phyloP scores from a whole-genome alignment of 1,140 invertebrate species.

The Conopomorpha cramerella region DNA sequence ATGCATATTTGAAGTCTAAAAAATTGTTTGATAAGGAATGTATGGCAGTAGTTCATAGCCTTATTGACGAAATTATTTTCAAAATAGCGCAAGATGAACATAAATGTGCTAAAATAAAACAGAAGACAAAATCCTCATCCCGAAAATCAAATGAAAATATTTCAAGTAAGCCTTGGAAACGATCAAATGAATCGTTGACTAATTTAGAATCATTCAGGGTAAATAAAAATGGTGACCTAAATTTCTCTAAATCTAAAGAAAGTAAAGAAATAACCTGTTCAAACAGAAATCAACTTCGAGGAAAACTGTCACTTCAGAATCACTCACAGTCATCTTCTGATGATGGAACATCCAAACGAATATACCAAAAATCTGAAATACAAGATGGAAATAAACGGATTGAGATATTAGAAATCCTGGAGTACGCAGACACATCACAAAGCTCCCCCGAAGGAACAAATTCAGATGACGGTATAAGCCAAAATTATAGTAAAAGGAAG shows the following conservation, averaged over 20 bases:
- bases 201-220: too few species aligned
- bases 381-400: conserved; percentile 60
- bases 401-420: conserved; percentile 64
- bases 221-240: too few species aligned
- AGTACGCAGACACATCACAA: conserved; percentile 54
- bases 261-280: conserved; percentile 14
- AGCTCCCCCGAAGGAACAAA: conserved; percentile 33
- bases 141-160: conserved; percentile 29
- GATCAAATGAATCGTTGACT: too few species aligned
- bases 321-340: conserved; percentile 6
- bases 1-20: too few species aligned
- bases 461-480: conserved; percentile 34
- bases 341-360: too few species aligned
- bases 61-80: conserved; percentile 40
- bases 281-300: conserved; percentile 17
- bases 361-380: conserved; percentile 61
- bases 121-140: too few species aligned
- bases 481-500: conserved; percentile 20
- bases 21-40: conserved; percentile 38
- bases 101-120: conserved; percentile 32
- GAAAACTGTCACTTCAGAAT: conserved; percentile 20
- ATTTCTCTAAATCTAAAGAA: too few species aligned
- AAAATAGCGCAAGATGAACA: conserved; percentile 41
- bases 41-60: conserved; percentile 26
- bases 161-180: conserved; percentile 18